These are phyloP conservation scores for Podocnemis expansa DNA, from an alignment of 2,113 vertebrate genomes.

Conservation along the genomic window DNA sequence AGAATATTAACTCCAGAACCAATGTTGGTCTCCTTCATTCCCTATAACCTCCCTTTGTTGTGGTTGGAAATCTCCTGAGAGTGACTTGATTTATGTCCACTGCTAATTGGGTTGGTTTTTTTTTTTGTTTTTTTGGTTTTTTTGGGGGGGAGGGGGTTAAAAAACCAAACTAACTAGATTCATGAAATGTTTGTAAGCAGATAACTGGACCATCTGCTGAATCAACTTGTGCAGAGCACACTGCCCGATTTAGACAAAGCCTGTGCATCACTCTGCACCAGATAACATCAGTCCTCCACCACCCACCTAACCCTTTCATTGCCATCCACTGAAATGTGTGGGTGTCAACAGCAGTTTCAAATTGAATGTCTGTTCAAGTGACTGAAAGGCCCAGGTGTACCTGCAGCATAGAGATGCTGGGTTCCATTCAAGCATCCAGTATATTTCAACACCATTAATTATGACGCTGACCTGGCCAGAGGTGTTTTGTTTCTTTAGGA, in stretches of 20 bases:
- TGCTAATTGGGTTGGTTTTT: background rate
- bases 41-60: background rate
- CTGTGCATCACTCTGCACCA: fast-evolving
- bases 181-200: background rate
- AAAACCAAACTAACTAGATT: background rate
- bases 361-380: background rate
- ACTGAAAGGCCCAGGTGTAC: background rate
- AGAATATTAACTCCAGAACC: background rate
- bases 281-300: background rate
- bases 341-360: background rate
- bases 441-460: fast-evolving
- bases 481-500: background rate
- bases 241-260: background rate
- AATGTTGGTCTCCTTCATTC: background rate
- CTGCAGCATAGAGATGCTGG: too few species aligned
- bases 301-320: background rate
- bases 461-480: background rate
- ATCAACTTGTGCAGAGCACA: background rate
- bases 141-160: too few species aligned
- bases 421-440: background rate
- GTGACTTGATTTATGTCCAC: background rate
- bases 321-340: background rate
- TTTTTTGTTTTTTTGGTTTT: too few species aligned
- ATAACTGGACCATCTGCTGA: background rate
- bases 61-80: background rate